A percentile compares a stretch with the other conserved stretches of the same genome.
These are phyloP conservation scores for Aldrovandia affinis DNA, from an alignment of 2,797 vertebrate species.

Conservation along the genomic window DNA sequence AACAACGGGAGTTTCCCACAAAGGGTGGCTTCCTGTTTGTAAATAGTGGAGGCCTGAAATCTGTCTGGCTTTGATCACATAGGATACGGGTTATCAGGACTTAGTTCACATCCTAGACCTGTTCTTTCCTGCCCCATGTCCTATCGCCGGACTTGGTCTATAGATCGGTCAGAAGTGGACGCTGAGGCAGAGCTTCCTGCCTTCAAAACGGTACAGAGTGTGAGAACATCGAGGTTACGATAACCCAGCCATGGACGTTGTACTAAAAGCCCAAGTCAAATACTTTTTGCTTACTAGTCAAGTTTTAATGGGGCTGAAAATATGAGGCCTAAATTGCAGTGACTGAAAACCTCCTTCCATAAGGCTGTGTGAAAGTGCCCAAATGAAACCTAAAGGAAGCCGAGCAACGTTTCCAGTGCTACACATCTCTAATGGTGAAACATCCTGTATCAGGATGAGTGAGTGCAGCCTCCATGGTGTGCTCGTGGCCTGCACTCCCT, in stretches of 20 bases:
- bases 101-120: slow-evolving; percentile 27
- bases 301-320: not conserved
- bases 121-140: slow-evolving; percentile 18
- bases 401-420: not conserved
- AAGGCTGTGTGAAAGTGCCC: not conserved
- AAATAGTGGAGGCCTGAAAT: slow-evolving; percentile 23
- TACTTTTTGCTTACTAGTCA: not conserved
- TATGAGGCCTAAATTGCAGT: not conserved
- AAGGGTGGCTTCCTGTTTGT: slow-evolving; percentile 43
- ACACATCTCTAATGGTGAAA: slow-evolving; percentile 12
- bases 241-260: too few species aligned
- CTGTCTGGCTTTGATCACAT: slow-evolving; percentile 21
- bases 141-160: slow-evolving; percentile 14
- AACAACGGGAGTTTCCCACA: slow-evolving; percentile 31
- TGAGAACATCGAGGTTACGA: slow-evolving; percentile 17
- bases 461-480: not conserved
- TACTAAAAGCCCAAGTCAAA: not conserved
- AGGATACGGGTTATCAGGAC: not conserved
- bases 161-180: not conserved
- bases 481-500: slow-evolving; percentile 21
- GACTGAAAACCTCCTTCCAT: not conserved
- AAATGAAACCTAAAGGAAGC: slow-evolving; percentile 2
- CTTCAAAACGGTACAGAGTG: not conserved
- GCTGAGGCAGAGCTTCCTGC: slow-evolving; percentile 28
- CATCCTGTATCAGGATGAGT: slow-evolving; percentile 17